Percentiles rank a stretch among this genome's conserved stretches.
phyloP scores from a whole-genome alignment of 1,140 invertebrate species.

The Trachymyrmex septentrionalis region DNA sequence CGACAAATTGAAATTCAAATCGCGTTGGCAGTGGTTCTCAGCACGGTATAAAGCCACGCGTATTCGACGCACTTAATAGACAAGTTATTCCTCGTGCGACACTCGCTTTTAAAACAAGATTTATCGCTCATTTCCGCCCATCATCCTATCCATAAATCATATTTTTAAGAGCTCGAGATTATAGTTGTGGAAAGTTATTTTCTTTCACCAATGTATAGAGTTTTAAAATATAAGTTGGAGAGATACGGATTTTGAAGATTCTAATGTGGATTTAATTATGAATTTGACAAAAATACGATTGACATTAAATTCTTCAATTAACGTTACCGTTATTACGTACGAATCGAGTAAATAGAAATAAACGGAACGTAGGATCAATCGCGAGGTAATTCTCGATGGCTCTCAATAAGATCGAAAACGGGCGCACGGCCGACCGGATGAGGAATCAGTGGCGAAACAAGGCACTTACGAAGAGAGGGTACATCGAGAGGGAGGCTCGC shows the following conservation, averaged over 20 bases:
- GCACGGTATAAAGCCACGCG: neutral
- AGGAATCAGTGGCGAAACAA: conserved; percentile 57
- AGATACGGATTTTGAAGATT: neutral
- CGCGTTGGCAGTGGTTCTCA: conserved; percentile 31
- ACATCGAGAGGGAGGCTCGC: conserved; percentile 23
- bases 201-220: neutral
- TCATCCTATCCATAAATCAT: neutral
- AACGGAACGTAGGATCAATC: conserved; percentile 1
- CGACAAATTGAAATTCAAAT: conserved; percentile 64
- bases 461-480: conserved; percentile 63
- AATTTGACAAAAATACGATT: neutral
- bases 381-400: conserved; percentile 17
- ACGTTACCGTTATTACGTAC: neutral
- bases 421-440: conserved; percentile 77
- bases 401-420: conserved; percentile 69
- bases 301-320: neutral
- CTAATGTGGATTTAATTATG: neutral
- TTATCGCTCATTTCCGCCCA: neutral
- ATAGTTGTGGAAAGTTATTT: neutral
- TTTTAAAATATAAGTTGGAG: neutral
- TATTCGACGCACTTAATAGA: neutral
- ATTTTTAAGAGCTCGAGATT: neutral
- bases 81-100: neutral
- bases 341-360: neutral
- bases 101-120: conserved; percentile 1